These are phyloP conservation scores for Cathartes aura DNA, from an alignment of 2,113 vertebrate species.

Conservation along the genomic window DNA sequence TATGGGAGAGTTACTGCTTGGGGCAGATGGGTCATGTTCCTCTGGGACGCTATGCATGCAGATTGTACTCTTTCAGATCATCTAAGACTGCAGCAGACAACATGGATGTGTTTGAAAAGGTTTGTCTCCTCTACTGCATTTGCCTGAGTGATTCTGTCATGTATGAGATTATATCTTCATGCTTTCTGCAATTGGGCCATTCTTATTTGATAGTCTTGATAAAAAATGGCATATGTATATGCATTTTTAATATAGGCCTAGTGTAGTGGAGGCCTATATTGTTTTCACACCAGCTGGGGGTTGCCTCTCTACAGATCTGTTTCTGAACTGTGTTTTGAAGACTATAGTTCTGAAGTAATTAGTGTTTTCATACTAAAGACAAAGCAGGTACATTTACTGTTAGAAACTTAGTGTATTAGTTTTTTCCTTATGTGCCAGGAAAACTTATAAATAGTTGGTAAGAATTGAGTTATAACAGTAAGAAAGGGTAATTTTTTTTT, in stretches of 20 bases:
- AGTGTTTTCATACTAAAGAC: neutral
- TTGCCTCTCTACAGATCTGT: neutral
- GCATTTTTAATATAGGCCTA: neutral
- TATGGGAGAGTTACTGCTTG: neutral
- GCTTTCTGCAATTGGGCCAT: neutral
- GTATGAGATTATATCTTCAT: neutral
- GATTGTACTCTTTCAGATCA: neutral
- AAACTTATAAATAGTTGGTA: neutral
- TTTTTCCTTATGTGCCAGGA: neutral
- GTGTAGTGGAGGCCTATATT: neutral
- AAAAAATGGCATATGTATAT: neutral
- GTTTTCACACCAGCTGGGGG: neutral
- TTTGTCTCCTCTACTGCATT: neutral
- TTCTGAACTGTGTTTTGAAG: neutral
- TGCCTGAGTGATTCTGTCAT: neutral
- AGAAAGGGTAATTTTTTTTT: neutral
- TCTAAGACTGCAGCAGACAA: neutral
- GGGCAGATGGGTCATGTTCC: constrained; percentile 51
- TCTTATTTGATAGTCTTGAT: neutral
- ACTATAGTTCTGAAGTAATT: neutral
- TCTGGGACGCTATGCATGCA: neutral
- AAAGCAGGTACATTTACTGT: neutral
- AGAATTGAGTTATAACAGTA: neutral
- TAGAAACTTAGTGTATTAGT: neutral
- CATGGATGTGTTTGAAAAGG: neutral